Evolutionary conservation across 2,113 vertebrate species (phyloP), one percentile per base, ranked within the genome.

Genomic region (Piprites chloris): DNA sequence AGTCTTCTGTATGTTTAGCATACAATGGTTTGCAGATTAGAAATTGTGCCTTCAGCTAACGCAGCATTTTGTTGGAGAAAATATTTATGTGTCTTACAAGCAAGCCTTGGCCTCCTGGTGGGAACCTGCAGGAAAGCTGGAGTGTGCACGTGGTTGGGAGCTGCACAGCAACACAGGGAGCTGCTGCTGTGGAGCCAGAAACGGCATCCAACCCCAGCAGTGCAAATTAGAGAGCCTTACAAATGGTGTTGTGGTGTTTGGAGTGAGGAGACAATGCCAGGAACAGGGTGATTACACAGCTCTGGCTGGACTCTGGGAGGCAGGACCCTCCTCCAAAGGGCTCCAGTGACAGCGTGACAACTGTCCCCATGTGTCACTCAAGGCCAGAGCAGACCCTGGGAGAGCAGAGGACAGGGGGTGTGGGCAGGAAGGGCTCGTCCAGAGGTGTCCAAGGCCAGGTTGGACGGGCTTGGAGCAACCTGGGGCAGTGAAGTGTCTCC

Each of bases 221-320:
- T 28, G 23, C 87, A 44, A 87, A 77, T 90, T 42, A 82, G 82
- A 75, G 15, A 88, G 52, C 78, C 35, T 61, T 10, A 5, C 58
- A 90, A 59, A 74, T 2, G 32, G 20, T 85, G 0, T 69, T 42
- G 8, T 1, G 16, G 28, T 94, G 90, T 86, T 93, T 97, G 92
- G 85, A 88, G 82, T 58, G 52, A 30, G 5, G 42, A 92, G 67
- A 95, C 95, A 96, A 88, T 95, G 90, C 68, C 71, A 96, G 95
- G 95, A 97, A 90, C 95, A 88, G 30, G 13, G 85, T 92, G 94
- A 90, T 84, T 86, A 71, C 90, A 89, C 83, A 95, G 93, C 30
- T 27, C 81, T 46, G 89, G n/a, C 76, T n/a, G 26, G 21, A 15
- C 87, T 44, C 80, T 55, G 86, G 84, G 35, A 32, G 62, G 6